These are phyloP conservation scores for Troilus luridus DNA, from an alignment of 2,888 invertebrate genomes.

Conservation along the genomic window DNA sequence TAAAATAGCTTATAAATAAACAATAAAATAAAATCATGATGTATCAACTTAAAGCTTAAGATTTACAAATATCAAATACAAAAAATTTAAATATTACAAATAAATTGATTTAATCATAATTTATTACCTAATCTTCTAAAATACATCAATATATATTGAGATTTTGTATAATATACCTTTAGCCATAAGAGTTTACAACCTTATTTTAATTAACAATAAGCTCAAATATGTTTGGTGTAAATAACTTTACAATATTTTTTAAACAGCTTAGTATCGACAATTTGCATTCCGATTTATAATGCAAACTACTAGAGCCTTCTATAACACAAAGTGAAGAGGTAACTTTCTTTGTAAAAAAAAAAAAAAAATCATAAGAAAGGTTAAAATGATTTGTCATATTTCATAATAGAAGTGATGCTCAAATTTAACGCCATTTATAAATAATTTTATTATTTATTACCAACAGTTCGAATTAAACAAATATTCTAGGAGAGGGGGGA, in stretches of 20 bases:
- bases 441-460: neutral
- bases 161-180: constrained; percentile 12
- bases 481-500: neutral
- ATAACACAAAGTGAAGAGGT: neutral
- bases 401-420: neutral
- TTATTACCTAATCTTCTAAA: constrained; percentile 6
- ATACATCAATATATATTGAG: constrained; percentile 21
- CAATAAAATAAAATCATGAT: constrained; percentile 4
- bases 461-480: neutral
- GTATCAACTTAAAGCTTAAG: constrained; percentile 22
- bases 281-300: neutral
- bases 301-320: neutral
- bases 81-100: constrained; percentile 4
- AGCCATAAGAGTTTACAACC: constrained; percentile 13
- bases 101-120: neutral
- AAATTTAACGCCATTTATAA: neutral
- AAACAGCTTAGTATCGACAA: neutral
- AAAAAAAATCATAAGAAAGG: neutral
- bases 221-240: constrained; percentile 27
- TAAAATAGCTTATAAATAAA: constrained; percentile 48
- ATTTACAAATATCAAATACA: constrained; percentile 28
- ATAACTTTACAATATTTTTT: neutral
- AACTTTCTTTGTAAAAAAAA: neutral
- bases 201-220: neutral
- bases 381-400: neutral